A percentile compares a stretch with the other conserved stretches of the same genome.
Evolutionary conservation across 1,140 invertebrate species (phyloP).

Genomic region (Odontomachus brunneus): DNA sequence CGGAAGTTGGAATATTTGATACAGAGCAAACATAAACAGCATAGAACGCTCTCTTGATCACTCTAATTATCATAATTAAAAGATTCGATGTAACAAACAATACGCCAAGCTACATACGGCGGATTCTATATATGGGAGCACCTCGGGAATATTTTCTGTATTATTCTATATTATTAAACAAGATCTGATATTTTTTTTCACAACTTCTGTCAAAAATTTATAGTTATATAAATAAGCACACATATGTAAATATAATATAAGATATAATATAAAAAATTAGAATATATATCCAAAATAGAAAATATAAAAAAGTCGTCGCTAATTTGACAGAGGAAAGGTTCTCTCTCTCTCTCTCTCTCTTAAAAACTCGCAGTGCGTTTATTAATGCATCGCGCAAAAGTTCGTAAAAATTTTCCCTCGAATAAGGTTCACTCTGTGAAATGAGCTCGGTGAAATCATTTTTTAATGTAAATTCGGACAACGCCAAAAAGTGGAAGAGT

Average conservation of each 20-base stretch:
- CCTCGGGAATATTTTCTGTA: conserved; percentile 13
- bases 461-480: background rate
- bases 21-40: conserved; percentile 39
- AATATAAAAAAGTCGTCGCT: background rate
- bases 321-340: background rate
- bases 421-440: background rate
- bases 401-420: background rate
- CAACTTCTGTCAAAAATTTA: too few relatives aligned
- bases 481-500: background rate
- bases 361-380: background rate
- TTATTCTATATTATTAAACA: too few relatives aligned
- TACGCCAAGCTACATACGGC: background rate
- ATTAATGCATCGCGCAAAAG: background rate
- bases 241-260: background rate
- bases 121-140: background rate
- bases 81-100: conserved; percentile 34
- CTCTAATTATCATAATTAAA: conserved; percentile 58
- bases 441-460: too few relatives aligned
- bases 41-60: conserved; percentile 23
- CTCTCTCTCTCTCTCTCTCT: background rate
- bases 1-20: conserved; percentile 47
- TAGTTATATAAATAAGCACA: too few relatives aligned
- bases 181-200: background rate
- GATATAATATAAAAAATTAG: too few relatives aligned
- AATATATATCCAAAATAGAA: too few relatives aligned